Percentiles rank a stretch among this genome's conserved stretches.
Conservation (phyloP, 2,797 vertebrate species). For the Sebastes wilsoni region DNA sequence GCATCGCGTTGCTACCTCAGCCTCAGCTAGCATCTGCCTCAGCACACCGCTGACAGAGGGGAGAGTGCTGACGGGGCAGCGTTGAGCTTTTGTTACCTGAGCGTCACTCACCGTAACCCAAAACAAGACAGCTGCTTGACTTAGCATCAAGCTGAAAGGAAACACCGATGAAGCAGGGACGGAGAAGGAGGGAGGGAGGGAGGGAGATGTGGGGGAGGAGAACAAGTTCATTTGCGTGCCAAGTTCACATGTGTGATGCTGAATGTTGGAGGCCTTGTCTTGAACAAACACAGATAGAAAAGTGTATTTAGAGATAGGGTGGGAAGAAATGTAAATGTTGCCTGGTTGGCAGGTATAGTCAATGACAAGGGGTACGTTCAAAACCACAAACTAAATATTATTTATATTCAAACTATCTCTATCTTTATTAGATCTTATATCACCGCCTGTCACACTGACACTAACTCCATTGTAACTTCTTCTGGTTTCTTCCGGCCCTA, state of each 20-base stretch:
- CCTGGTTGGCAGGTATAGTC: background rate
- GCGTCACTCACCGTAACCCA: slow-evolving; percentile 65
- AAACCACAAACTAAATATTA: background rate
- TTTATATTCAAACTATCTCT: background rate
- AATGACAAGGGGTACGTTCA: background rate
- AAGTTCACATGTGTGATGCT: slow-evolving; percentile 48
- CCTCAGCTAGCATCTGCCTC: slow-evolving; percentile 67
- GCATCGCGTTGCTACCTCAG: slow-evolving; percentile 1
- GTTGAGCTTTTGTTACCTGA: slow-evolving; percentile 75
- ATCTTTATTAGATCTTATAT: slow-evolving; percentile 5
- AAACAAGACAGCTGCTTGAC: slow-evolving; percentile 75
- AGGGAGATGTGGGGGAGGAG: background rate
- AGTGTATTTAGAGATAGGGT: slow-evolving; percentile 18
- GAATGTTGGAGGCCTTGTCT: slow-evolving; percentile 7
- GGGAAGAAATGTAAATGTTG: slow-evolving; percentile 16
- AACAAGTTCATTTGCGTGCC: slow-evolving; percentile 43
- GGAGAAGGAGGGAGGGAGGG: background rate
- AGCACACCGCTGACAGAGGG: slow-evolving; percentile 39
- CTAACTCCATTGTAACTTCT: background rate
- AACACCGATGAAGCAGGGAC: slow-evolving; percentile 39
- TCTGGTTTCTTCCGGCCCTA: background rate
- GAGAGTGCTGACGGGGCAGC: slow-evolving; percentile 49
- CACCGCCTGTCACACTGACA: background rate
- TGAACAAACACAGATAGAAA: slow-evolving; percentile 14
- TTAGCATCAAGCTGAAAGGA: slow-evolving; percentile 65